These are phyloP conservation scores for Frieseomelitta varia DNA, from an alignment of 1,140 invertebrate species.

Conservation along the genomic window DNA sequence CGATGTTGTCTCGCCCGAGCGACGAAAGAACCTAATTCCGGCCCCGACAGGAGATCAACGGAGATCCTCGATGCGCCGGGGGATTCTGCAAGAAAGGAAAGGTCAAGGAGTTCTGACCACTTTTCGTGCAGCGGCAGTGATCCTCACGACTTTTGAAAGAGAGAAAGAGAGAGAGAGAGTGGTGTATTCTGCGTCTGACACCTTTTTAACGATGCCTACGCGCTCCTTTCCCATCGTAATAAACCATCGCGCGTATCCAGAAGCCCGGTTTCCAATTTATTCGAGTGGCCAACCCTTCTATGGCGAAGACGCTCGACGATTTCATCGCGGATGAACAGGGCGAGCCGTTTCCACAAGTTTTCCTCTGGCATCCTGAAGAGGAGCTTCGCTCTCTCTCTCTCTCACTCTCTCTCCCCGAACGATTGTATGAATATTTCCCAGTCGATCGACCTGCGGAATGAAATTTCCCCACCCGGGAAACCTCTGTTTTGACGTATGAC, in stretches of 20 bases:
- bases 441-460: conserved; percentile 27
- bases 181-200: conserved; percentile 74
- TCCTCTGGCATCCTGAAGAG: neutral
- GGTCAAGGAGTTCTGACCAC: conserved; percentile 57
- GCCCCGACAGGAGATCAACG: rapidly evolving
- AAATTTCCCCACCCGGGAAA: conserved; percentile 4
- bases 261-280: conserved; percentile 78
- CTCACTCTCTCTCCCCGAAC: neutral
- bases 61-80: conserved; percentile 10
- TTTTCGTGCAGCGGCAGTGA: conserved; percentile 5
- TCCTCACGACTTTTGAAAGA: conserved; percentile 1
- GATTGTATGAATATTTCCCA: conserved; percentile 46
- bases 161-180: neutral
- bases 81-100: conserved; percentile 30
- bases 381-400: neutral
- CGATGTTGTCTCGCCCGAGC: neutral
- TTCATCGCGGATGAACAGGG: conserved; percentile 21
- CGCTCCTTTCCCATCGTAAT: conserved; percentile 51
- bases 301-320: conserved; percentile 25
- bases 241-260: conserved; percentile 49
- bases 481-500: neutral
- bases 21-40: conserved; percentile 21
- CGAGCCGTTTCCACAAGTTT: conserved; percentile 22
- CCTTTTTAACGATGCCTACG: conserved; percentile 74
- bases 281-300: conserved; percentile 67